Percentiles rank a stretch among this genome's conserved stretches.
These are phyloP conservation scores for Leptoclinus maculatus DNA, from an alignment of 2,797 vertebrate species.

Conservation along the genomic window DNA sequence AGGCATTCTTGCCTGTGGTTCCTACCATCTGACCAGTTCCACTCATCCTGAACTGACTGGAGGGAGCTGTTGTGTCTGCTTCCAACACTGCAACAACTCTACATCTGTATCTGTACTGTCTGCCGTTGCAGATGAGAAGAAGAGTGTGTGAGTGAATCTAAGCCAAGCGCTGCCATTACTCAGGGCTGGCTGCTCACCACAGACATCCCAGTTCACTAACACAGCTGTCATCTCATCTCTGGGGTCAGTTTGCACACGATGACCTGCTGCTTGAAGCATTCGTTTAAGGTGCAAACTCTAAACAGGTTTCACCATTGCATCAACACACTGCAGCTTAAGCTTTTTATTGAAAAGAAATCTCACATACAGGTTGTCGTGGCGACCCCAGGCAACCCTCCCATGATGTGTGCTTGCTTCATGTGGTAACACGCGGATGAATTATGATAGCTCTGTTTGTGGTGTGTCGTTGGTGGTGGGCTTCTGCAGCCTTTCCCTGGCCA, in stretches of 20 bases:
- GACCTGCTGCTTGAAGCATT: conserved; percentile 61
- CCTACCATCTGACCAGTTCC: neutral
- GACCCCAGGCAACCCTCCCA: conserved; percentile 31
- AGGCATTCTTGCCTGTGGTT: neutral
- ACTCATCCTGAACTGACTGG: neutral
- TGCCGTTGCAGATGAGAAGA: conserved; percentile 15
- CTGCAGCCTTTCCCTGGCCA: conserved; percentile 37
- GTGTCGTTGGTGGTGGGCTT: conserved; percentile 50
- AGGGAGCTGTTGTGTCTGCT: neutral
- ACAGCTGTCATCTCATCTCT: conserved; percentile 73
- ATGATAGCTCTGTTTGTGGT: conserved; percentile 51
- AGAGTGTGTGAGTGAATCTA: conserved; percentile 27
- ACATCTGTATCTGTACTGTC: neutral
- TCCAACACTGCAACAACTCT: conserved; percentile 17
- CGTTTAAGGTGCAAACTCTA: conserved; percentile 35
- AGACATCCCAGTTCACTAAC: conserved; percentile 60
- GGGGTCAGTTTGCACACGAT: conserved; percentile 64
- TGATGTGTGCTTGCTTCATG: conserved; percentile 30
- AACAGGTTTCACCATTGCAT: conserved; percentile 16
- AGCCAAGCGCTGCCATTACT: conserved; percentile 64
- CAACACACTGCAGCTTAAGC: conserved; percentile 8
- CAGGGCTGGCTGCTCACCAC: conserved; percentile 62
- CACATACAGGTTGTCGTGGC: conserved; percentile 53
- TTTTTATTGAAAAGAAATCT: conserved; percentile 12
- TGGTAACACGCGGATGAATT: conserved; percentile 49